These are phyloP conservation scores for Cistogaster globosa DNA, from an alignment of 2,888 invertebrate genomes.

Conservation along the genomic window DNA sequence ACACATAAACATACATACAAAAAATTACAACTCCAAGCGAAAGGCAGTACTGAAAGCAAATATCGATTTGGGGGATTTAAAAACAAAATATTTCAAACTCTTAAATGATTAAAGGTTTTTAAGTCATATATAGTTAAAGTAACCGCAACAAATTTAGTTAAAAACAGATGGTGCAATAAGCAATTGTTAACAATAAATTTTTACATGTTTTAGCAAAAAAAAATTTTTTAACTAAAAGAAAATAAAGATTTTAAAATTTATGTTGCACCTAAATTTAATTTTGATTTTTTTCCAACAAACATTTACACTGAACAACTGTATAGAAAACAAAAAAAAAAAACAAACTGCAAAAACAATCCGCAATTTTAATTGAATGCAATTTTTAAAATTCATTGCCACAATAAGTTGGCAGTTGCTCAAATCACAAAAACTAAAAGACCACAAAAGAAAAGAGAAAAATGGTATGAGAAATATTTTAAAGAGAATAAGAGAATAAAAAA, in stretches of 20 bases:
- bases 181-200: no score
- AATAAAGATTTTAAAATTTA: no score
- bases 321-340: not conserved
- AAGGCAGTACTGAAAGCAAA: constrained; percentile 17
- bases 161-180: no score
- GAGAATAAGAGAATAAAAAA: constrained; percentile 30
- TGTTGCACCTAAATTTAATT: no score
- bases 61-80: constrained; percentile 28
- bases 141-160: no score
- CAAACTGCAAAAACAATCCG: not conserved
- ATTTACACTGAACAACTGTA: not conserved
- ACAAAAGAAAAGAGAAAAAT: constrained; percentile 8
- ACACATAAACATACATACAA: constrained; percentile 8
- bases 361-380: constrained; percentile 64
- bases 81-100: constrained; percentile 34
- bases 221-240: no score
- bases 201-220: no score
- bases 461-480: constrained; percentile 4
- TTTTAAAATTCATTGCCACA: no score
- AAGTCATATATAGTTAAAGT: not conserved
- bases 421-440: constrained; percentile 19
- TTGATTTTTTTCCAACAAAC: no score
- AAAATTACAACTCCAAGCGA: not conserved
- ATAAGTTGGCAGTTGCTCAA: constrained; percentile 13
- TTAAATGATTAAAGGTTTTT: constrained; percentile 7